Evolutionary conservation across 2,888 invertebrate genomes (phyloP), one percentile per base, ranked within the genome.

Genomic region (Adelognathus sp.): DNA sequence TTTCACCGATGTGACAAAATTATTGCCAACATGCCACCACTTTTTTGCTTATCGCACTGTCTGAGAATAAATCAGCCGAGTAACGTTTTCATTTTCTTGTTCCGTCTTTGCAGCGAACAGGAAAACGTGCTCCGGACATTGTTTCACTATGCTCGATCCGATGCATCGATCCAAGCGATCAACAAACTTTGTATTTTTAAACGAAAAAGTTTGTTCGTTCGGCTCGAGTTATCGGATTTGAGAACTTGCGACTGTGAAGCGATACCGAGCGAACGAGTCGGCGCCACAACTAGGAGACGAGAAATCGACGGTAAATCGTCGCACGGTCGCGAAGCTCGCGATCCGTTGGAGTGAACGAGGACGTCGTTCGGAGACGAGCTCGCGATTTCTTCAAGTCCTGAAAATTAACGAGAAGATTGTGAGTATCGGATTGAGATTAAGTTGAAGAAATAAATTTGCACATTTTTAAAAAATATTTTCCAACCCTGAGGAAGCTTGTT

Each of bases 131-230:
- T 16, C 18, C 16, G 46, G 3, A 21, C 18, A 1, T 9, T 31
- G 18, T 4, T 27, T 1, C 14, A 7, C 39, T 33, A 33, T 16
- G 67, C 75, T 83, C 63, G 60, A 76, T 85, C 85, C 86, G 89
- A 88, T 90, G 80, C 85, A 89, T 91, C 91, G 91, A 90, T 90
- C 91, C 91, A 63, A 87, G 88, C 90, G 91, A 89, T 90, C 91
- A 91, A 89, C 86, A 91, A 91, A 91, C 91, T 90, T 89, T 85
- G 82, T 79, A 85, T 84, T 86, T 76, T 60, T 80, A 58, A 66
- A n/a, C n/a, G n/a, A n/a, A 24, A n/a, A 86, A 91, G 91, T 91
- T 91, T 91, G 91, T 91, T 91, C 91, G 91, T 91, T 91, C 90
- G 91, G 91, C 91, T 91, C 91, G 91, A 91, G 90, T 90, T 90